Base-by-base conservation (phyloP, 2,113 vertebrate genomes). In the cat (Felis catus) region DNA sequence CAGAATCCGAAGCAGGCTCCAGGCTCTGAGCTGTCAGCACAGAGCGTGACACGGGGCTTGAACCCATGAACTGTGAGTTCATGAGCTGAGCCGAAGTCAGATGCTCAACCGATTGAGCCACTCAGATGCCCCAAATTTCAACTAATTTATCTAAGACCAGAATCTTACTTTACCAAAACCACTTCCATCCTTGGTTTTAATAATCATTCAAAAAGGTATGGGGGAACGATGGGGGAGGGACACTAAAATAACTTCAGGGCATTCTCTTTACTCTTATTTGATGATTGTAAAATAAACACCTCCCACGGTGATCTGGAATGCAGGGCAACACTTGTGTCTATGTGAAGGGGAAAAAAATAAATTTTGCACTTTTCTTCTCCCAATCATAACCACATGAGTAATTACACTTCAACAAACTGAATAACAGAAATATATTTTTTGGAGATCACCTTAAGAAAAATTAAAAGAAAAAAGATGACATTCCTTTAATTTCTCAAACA, bases 281-380 rank as follows among this genome's bases (percentile, higher is more conserved):
- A 93, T 61, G 58, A 61, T 97, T 96, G 71, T 63, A 97, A 81
- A 94, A 89, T 85, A 96, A 97, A 97, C 36, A 94, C 23, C 86
- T 95, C 97, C 91, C 73, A 21, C 21, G 1, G 63, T 63, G 48
- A 27, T 66, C 36, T 84, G 27, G 66, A 41, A 83, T 21, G 12
- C 4, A 91, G 73, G 53, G 7, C 73, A 70, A 61, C 31, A 11
- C 86, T 41, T 80, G 23, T 5, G 18, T 55, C 73, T 25, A 29
- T 9, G 14, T 25, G 45, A 27, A 79, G 33, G 41, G 63, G 58
- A 63, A 84, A 86, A 53, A 41, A 51, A 53, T 70, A 41, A 61
- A 13, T 89, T 76, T 86, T 23, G 55, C 23, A 65, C 48, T 97
- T 96, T 91, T 27, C 45, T 27, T 85, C 61, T 96, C 61, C 89